A percentile compares a stretch with the other conserved stretches of the same genome.
Evolutionary conservation across 2,888 invertebrate genomes (phyloP).

Genomic region (Caenorhabditis sp.): DNA sequence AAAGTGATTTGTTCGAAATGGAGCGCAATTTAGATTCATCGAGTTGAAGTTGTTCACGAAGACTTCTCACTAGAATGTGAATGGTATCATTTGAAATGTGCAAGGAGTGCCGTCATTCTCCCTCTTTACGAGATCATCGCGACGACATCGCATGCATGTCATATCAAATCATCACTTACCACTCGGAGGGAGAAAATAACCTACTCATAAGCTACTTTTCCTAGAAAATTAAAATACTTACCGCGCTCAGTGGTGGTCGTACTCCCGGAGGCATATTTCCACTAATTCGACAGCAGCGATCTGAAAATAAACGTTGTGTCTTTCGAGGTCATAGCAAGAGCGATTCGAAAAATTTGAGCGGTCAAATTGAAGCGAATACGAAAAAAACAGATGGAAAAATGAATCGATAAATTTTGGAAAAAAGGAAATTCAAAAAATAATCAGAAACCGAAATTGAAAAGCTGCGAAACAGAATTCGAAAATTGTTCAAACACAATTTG

Average conservation of each 20-base stretch:
- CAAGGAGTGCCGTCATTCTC: conserved; percentile 24
- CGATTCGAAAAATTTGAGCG: too few species aligned
- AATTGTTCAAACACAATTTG: conserved; percentile 10
- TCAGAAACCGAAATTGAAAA: background rate
- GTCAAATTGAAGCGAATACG: background rate
- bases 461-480: background rate
- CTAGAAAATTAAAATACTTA: conserved; percentile 28
- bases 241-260: background rate
- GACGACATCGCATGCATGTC: conserved; percentile 32
- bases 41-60: conserved; percentile 14
- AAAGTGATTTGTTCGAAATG: conserved; percentile 21
- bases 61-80: conserved; percentile 62
- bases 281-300: background rate
- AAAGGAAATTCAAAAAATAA: background rate
- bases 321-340: background rate
- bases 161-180: conserved; percentile 65
- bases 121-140: conserved; percentile 50
- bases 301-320: background rate
- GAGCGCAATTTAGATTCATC: conserved; percentile 19
- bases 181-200: conserved; percentile 31
- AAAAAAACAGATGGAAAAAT: conserved; percentile 1
- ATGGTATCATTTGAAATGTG: conserved; percentile 65
- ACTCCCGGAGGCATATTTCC: conserved; percentile 13
- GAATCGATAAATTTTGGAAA: background rate
- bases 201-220: background rate